A percentile compares a stretch with the other conserved stretches of the same genome.
Evolutionary conservation across 2,113 vertebrate genomes (phyloP).

Genomic region (Elephantulus edwardii): DNA sequence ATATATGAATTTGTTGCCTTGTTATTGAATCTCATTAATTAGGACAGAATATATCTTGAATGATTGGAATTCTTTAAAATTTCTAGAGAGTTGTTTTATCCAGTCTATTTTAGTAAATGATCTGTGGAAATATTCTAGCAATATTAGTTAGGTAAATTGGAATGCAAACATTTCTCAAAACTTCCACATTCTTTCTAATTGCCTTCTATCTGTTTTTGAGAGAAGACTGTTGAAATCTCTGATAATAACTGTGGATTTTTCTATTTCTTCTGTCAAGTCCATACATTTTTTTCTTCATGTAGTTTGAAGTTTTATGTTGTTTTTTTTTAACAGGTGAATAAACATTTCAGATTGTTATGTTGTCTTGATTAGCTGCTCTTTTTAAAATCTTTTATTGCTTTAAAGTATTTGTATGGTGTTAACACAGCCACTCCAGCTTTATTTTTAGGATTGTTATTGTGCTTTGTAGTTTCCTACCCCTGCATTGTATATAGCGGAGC

Average conservation of each 20-base stretch:
- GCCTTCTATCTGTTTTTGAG: neutral
- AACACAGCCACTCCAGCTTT: neutral
- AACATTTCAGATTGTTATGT: neutral
- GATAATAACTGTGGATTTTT: neutral
- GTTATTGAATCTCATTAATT: neutral
- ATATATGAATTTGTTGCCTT: neutral
- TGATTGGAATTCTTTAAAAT: neutral
- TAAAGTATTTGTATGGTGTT: neutral
- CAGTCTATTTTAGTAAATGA: neutral
- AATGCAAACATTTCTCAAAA: neutral
- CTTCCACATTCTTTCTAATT: neutral
- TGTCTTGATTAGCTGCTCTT: neutral
- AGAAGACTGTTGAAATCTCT: neutral
- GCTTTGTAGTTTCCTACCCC: too few relatives aligned
- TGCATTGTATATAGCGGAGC: too few relatives aligned
- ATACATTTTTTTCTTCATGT: neutral
- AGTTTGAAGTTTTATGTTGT: neutral
- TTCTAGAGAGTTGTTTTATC: neutral
- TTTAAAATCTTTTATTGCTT: neutral
- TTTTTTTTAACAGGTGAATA: neutral
- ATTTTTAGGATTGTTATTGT: too few relatives aligned
- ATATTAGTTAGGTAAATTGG: neutral
- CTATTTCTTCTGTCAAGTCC: neutral
- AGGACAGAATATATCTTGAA: neutral
- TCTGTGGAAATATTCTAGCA: neutral